These are phyloP conservation scores for Mimas tiliae DNA, from an alignment of 2,888 invertebrate genomes.

Conservation along the genomic window DNA sequence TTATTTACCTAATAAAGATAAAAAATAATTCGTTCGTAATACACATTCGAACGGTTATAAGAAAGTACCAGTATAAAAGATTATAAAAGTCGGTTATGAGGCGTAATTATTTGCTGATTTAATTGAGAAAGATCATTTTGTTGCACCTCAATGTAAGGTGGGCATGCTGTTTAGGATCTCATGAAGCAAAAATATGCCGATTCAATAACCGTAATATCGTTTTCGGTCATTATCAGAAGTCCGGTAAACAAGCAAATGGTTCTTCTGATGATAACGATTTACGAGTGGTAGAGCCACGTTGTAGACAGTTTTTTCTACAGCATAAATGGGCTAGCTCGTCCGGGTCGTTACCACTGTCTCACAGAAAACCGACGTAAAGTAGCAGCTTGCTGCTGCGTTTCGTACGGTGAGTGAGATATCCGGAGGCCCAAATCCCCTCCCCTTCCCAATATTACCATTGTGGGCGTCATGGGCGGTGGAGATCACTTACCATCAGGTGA, in stretches of 20 bases:
- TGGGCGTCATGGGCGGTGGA: too few species aligned
- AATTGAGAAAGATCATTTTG: constrained; percentile 3
- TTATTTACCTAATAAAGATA: constrained; percentile 11
- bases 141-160: neutral
- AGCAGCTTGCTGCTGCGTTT: too few species aligned
- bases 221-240: neutral
- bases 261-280: neutral
- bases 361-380: too few species aligned
- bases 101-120: constrained; percentile 8
- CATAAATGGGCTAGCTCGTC: too few species aligned
- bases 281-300: too few species aligned
- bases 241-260: neutral
- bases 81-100: neutral
- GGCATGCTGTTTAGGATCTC: neutral
- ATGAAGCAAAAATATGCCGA: neutral
- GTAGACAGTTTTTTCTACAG: too few species aligned
- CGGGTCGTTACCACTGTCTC: too few species aligned
- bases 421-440: too few species aligned
- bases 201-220: neutral
- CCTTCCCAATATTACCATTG: too few species aligned
- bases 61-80: constrained; percentile 3
- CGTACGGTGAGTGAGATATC: too few species aligned
- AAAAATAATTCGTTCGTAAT: constrained; percentile 9
- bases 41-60: neutral
- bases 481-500: too few species aligned